Percentiles rank a stretch among this genome's conserved stretches.
Conservation (phyloP, 1,140 invertebrate species). For the Hyposmocoma kahamanoa region DNA sequence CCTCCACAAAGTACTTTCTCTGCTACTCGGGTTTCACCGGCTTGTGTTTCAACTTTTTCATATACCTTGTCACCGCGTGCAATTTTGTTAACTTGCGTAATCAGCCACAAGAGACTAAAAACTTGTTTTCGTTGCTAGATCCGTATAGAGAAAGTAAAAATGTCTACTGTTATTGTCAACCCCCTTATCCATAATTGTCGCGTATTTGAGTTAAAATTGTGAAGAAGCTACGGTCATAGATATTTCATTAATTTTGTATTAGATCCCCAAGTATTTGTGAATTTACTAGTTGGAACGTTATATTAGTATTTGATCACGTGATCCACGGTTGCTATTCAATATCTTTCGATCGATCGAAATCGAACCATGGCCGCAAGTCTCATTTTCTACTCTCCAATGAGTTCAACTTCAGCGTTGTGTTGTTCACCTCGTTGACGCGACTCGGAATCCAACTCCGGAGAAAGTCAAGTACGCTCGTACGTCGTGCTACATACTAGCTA, state of each 20-base stretch:
- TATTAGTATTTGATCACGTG: conserved; percentile 37
- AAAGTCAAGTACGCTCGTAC: conserved; percentile 60
- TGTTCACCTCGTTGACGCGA: conserved; percentile 58
- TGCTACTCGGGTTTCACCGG: conserved; percentile 24
- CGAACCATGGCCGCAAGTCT: conserved; percentile 35
- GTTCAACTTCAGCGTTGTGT: conserved; percentile 45
- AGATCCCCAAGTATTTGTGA: too few relatives aligned
- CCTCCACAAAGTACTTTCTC: conserved; percentile 37
- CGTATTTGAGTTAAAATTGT: too few relatives aligned
- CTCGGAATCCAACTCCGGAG: conserved; percentile 57
- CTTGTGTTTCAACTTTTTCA: conserved; percentile 40
- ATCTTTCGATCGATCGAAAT: conserved; percentile 54
- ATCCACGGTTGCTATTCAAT: conserved; percentile 41
- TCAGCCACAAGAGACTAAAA: conserved; percentile 35
- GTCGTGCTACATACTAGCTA: conserved; percentile 51
- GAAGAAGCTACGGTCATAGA: too few relatives aligned
- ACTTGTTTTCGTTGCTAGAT: conserved; percentile 47
- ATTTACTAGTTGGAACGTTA: too few relatives aligned
- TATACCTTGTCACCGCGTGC: conserved; percentile 28
- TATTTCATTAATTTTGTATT: too few relatives aligned
- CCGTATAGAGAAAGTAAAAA: conserved; percentile 47
- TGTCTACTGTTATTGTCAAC: conserved; percentile 20
- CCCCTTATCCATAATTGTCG: too few relatives aligned
- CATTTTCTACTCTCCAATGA: conserved; percentile 48
- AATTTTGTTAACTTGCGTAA: conserved; percentile 63